Base-by-base conservation (phyloP, 2,797 vertebrate species). In the Halcyon chelicuti region DNA sequence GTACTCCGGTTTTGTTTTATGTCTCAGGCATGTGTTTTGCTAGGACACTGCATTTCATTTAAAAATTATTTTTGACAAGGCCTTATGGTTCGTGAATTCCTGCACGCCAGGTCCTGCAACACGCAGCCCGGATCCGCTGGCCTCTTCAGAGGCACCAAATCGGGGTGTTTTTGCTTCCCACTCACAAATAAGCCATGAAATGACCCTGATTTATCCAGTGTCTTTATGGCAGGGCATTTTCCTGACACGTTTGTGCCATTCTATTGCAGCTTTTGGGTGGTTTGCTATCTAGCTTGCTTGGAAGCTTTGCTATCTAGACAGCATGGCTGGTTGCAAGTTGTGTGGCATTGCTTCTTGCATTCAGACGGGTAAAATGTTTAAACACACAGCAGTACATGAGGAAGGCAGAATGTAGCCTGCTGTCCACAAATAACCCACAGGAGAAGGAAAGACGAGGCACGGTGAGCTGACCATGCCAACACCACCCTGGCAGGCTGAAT, bases 21-120 rank as follows among this genome's bases (percentile, higher is more conserved):
- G 76, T 84, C 82, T 90, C 66, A 86, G 76, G 63, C 93, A 73
- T 58, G 72, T 79, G 86, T 79, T 92, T 92, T 58, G 37, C 83
- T 71, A 94, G 94, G 90, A 95, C 57, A 83, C 73, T 95, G 91
- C 76, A 94, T 88, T 94, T 96, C 40, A 90, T 95, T 96, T 91
- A 28, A 80, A 90, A 94, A 94, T 94, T 81, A 73, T 67, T 84
- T 90, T 79, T 96, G 93, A 95, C 93, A 82, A 73, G 77, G 52
- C 74, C 63, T 86, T 77, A 67, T 71, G 57, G 74, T 73, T 94
- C 52, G 39, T 26, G 49, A 90, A 94, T 95, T 96, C 63, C 90
- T 89, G 80, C 90, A 89, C 10, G 7, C 77, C 74, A 79, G 79
- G 83, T 88, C 88, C 96, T 74, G 57, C 77, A 88, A 65, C 63